Conservation (phyloP, 2,888 invertebrate genomes). For the Cinara cedri region DNA sequence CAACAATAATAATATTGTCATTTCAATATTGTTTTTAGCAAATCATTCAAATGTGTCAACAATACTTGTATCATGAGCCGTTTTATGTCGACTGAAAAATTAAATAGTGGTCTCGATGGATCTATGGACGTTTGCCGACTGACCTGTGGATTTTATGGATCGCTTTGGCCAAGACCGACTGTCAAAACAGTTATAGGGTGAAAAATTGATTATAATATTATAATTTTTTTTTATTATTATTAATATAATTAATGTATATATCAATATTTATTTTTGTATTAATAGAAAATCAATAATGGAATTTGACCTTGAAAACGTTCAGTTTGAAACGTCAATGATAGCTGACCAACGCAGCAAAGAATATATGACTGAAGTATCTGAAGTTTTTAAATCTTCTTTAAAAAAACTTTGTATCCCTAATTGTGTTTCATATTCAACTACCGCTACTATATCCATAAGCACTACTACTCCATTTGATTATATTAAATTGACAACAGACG, state of each 20-base stretch:
- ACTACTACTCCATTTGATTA: slow-evolving; percentile 65
- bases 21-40: background rate
- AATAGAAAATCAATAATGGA: slow-evolving; percentile 34
- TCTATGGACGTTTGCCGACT: slow-evolving; percentile 72
- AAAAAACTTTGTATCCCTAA: slow-evolving; percentile 68
- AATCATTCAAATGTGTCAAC: slow-evolving; percentile 43
- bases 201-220: background rate
- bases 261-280: background rate
- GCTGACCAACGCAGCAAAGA: slow-evolving; percentile 63
- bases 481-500: slow-evolving; percentile 73
- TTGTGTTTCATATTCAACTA: slow-evolving; percentile 65
- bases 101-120: slow-evolving; percentile 18
- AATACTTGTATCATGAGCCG: slow-evolving; percentile 23
- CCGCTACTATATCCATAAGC: slow-evolving; percentile 68
- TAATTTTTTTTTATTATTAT: background rate
- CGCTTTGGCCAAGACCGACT: slow-evolving; percentile 76
- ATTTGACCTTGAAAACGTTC: slow-evolving; percentile 62
- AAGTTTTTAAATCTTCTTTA: slow-evolving; percentile 68
- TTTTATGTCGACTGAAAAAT: background rate
- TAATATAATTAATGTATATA: background rate
- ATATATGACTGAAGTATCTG: slow-evolving; percentile 67
- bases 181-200: slow-evolving; percentile 61
- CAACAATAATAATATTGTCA: background rate
- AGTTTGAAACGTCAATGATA: slow-evolving; percentile 67
- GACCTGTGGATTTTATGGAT: slow-evolving; percentile 72